A percentile compares a stretch with the other conserved stretches of the same genome.
phyloP scores from a whole-genome alignment of 1,140 invertebrate genomes.

The Drosophila mojavensis region DNA sequence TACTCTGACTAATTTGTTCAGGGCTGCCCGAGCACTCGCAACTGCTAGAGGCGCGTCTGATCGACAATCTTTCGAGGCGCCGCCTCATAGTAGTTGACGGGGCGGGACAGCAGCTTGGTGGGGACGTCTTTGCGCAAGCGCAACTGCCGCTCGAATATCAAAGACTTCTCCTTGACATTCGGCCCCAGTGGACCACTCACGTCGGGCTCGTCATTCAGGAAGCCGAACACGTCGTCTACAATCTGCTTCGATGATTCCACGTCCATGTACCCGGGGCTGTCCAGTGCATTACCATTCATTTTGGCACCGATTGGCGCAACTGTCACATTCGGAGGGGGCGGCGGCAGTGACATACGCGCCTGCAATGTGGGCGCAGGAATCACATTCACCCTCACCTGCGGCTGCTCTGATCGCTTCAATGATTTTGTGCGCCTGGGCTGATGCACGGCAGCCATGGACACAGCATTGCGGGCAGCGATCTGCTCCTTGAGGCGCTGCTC shows the following conservation, averaged over 20 bases:
- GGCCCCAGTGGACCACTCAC: constrained; percentile 71
- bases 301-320: neutral
- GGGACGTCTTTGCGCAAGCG: constrained; percentile 73
- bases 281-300: constrained; percentile 14
- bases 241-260: constrained; percentile 86
- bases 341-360: constrained; percentile 65
- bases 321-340: constrained; percentile 35
- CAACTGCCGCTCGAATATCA: constrained; percentile 77
- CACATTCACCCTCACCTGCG: constrained; percentile 85
- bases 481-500: constrained; percentile 84
- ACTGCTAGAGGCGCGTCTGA: constrained; percentile 76
- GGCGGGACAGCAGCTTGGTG: constrained; percentile 78
- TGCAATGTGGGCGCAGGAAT: constrained; percentile 55
- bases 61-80: constrained; percentile 69
- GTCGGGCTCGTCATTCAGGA: constrained; percentile 85
- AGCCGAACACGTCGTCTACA: constrained; percentile 85
- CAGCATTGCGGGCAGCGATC: constrained; percentile 43
- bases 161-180: constrained; percentile 83
- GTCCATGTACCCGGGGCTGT: constrained; percentile 60
- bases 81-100: constrained; percentile 82
- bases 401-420: constrained; percentile 84
- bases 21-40: constrained; percentile 39
- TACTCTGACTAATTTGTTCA: constrained; percentile 54
- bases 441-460: constrained; percentile 62
- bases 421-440: constrained; percentile 53